Percentiles rank a stretch among this genome's conserved stretches.
Evolutionary conservation across 2,113 vertebrate genomes (phyloP).

Genomic region (Bothrops jararaca): DNA sequence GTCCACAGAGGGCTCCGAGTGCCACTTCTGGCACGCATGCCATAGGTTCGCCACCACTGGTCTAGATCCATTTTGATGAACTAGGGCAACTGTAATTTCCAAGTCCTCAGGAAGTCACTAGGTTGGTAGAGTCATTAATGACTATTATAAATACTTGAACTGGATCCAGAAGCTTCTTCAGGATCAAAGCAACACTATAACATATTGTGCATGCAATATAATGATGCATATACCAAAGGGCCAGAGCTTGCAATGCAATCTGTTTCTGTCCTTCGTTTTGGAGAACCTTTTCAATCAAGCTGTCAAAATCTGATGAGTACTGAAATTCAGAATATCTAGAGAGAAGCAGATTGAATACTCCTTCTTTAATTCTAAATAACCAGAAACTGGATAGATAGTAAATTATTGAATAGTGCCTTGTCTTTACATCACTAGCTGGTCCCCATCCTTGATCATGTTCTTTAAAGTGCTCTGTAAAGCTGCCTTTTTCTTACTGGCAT

Average conservation of each 20-base stretch:
- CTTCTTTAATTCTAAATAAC: background rate
- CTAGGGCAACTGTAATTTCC: background rate
- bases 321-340: background rate
- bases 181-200: background rate
- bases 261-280: background rate
- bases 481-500: background rate
- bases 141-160: background rate
- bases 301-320: background rate
- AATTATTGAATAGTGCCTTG: background rate
- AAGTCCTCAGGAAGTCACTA: background rate
- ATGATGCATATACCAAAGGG: background rate
- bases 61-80: background rate
- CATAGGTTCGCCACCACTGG: background rate
- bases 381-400: background rate
- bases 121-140: background rate
- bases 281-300: background rate
- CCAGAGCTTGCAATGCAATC: background rate
- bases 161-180: background rate
- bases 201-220: background rate
- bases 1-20: too few relatives aligned
- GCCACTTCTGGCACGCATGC: too few relatives aligned
- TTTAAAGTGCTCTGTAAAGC: background rate
- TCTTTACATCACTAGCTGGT: background rate
- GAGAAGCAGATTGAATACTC: background rate
- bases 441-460: background rate